A percentile compares a stretch with the other conserved stretches of the same genome.
These are phyloP conservation scores for Poecilia gillii DNA, from an alignment of 2,797 vertebrate genomes.

Conservation along the genomic window DNA sequence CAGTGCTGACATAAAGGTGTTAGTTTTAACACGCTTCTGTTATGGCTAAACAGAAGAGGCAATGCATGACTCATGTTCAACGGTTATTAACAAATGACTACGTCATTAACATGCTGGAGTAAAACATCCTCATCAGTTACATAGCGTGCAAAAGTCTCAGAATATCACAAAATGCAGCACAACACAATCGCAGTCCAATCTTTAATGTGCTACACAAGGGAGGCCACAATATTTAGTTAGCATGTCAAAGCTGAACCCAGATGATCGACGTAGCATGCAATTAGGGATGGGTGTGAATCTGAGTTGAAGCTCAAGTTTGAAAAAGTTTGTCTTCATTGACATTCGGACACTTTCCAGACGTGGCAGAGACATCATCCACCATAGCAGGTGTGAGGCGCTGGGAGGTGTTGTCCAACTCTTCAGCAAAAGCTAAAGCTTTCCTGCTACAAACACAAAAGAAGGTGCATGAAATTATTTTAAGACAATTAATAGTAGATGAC, in stretches of 20 bases:
- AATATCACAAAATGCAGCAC: background rate
- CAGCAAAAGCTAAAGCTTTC: conserved; percentile 79
- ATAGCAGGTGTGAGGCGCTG: conserved; percentile 53
- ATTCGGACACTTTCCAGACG: conserved; percentile 32
- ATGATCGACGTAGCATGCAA: background rate
- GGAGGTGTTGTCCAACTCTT: conserved; percentile 74
- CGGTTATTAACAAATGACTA: conserved; percentile 43
- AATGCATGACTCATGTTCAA: conserved; percentile 35
- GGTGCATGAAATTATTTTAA: conserved; percentile 1
- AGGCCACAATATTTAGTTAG: background rate
- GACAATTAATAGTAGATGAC: background rate
- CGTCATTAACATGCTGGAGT: conserved; percentile 26
- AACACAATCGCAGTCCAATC: background rate
- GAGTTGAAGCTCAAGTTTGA: conserved; percentile 2
- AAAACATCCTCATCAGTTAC: conserved; percentile 17
- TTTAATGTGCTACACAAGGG: background rate
- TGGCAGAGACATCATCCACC: conserved; percentile 16
- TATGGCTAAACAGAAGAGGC: conserved; percentile 22
- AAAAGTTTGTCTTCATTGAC: conserved; percentile 6
- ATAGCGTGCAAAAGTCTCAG: conserved; percentile 26
- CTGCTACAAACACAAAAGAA: conserved; percentile 65
- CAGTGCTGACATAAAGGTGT: conserved; percentile 20
- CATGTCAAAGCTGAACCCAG: conserved; percentile 5
- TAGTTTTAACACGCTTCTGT: conserved; percentile 34
- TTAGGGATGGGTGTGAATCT: background rate